Conservation (phyloP, 2,113 vertebrate species). For the Arvicanthis niloticus region DNA sequence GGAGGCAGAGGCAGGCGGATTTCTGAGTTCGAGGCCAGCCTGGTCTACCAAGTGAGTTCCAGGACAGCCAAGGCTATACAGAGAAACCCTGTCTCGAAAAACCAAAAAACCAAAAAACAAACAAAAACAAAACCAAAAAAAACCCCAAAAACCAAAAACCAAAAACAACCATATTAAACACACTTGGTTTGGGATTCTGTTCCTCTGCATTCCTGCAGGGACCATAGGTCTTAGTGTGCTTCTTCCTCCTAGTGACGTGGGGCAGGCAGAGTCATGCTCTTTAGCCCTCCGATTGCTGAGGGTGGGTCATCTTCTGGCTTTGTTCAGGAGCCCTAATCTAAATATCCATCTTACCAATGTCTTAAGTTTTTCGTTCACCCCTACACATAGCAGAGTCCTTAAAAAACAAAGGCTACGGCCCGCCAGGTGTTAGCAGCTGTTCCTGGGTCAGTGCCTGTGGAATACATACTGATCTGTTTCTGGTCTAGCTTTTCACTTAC, state of each 20-base stretch:
- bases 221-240: not conserved
- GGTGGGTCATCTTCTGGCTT: not conserved
- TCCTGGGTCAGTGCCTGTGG: not conserved
- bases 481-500: not conserved
- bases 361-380: not conserved
- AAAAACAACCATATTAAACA: no score
- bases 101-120: no score
- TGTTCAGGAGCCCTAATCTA: not conserved
- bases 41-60: no score
- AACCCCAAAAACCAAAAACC: no score
- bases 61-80: no score
- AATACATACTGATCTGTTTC: not conserved
- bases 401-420: not conserved
- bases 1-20: no score
- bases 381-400: not conserved
- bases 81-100: no score
- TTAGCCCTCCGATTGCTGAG: not conserved
- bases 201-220: not conserved
- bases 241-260: not conserved
- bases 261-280: not conserved
- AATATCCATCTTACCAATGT: not conserved
- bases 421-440: slow-evolving; percentile 49
- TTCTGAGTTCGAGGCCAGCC: no score
- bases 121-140: no score
- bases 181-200: not conserved